Evolutionary conservation across 1,140 invertebrate species (phyloP).

Genomic region (Mya arenaria): DNA sequence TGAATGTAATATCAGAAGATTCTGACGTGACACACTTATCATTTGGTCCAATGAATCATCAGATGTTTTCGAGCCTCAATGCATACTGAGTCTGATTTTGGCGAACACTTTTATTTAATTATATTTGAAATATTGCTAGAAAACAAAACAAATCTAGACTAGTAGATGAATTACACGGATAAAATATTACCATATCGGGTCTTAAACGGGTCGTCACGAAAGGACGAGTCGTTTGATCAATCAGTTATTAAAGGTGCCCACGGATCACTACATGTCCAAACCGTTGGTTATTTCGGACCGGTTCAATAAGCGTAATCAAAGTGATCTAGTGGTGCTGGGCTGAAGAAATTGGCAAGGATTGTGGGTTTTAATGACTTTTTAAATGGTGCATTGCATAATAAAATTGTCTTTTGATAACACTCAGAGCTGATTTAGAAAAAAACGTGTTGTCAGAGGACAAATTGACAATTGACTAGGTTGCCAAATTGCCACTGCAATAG

Average conservation of each 20-base stretch:
- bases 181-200: too few species aligned
- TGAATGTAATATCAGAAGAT: too few species aligned
- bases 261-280: slow-evolving; percentile 4
- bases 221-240: not conserved
- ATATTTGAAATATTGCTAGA: too few species aligned
- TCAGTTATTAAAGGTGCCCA: not conserved
- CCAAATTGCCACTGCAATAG: slow-evolving; percentile 28
- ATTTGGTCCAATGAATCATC: too few species aligned
- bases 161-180: too few species aligned
- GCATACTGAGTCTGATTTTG: too few species aligned
- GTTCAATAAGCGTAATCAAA: slow-evolving; percentile 32
- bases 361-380: slow-evolving; percentile 8
- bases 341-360: not conserved
- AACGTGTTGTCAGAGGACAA: slow-evolving; percentile 1
- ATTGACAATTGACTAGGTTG: slow-evolving; percentile 12
- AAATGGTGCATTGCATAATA: not conserved
- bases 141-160: too few species aligned
- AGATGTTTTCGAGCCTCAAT: too few species aligned
- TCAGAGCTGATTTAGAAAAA: slow-evolving; percentile 16
- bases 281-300: slow-evolving; percentile 9
- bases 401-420: not conserved
- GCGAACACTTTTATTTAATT: too few species aligned
- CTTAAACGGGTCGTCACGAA: not conserved
- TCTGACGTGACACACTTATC: too few species aligned
- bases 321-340: slow-evolving; percentile 5